Conservation (phyloP, 2,113 vertebrate genomes). For the Apus apus region DNA sequence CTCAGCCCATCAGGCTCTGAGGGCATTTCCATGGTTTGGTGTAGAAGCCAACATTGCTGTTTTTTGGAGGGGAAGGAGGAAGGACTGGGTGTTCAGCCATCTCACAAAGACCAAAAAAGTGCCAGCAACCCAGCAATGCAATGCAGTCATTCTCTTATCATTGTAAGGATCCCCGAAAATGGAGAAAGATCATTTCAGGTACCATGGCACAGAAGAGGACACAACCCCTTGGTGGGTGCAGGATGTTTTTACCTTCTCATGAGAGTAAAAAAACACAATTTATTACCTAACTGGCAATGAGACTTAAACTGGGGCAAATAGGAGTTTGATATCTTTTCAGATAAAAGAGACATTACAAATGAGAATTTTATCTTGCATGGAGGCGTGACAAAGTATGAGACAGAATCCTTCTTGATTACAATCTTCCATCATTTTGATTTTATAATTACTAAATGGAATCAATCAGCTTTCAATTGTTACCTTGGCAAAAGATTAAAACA, state of each 20-base stretch:
- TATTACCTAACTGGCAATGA: slow-evolving; percentile 38
- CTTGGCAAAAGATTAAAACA: slow-evolving; percentile 82
- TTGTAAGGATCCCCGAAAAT: background rate
- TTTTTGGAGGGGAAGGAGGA: background rate
- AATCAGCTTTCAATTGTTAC: slow-evolving; percentile 84
- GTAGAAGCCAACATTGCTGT: background rate
- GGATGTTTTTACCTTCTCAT: background rate
- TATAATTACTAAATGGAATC: slow-evolving; percentile 84
- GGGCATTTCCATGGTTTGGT: background rate
- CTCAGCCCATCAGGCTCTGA: background rate
- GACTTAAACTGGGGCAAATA: slow-evolving; percentile 71
- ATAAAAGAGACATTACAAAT: slow-evolving; percentile 76
- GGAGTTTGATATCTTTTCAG: slow-evolving; percentile 76
- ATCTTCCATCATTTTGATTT: slow-evolving; percentile 84
- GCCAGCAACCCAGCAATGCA: background rate
- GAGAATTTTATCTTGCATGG: slow-evolving; percentile 75
- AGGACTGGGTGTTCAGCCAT: background rate
- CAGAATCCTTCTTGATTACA: slow-evolving; percentile 80
- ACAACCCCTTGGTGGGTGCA: background rate
- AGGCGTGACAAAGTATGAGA: slow-evolving; percentile 72
- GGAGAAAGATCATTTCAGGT: background rate
- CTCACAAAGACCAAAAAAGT: background rate
- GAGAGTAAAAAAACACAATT: background rate
- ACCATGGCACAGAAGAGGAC: background rate
- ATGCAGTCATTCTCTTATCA: background rate